Percentiles rank a stretch among this genome's conserved stretches.
phyloP scores from a whole-genome alignment of 1,140 invertebrate genomes.

The Sminthurides bifidus region DNA sequence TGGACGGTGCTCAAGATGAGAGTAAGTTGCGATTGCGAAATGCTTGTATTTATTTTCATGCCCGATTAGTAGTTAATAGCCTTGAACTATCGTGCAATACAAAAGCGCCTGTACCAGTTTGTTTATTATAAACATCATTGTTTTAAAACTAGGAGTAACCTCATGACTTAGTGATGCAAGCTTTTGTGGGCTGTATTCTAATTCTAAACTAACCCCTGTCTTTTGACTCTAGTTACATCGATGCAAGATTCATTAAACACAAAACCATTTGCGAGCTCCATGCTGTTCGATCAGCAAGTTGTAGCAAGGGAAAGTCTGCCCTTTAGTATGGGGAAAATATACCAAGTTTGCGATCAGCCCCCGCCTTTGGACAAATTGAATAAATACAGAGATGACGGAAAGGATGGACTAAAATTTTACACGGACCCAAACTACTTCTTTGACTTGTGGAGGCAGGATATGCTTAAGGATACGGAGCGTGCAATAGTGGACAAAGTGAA shows the following conservation, averaged over 20 bases:
- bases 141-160: background rate
- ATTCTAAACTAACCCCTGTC: background rate
- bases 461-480: constrained; percentile 90
- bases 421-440: constrained; percentile 99
- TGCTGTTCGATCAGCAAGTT: constrained; percentile 90
- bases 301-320: constrained; percentile 85
- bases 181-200: too few species aligned
- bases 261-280: constrained; percentile 91
- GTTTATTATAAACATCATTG: too few species aligned
- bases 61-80: too few species aligned
- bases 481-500: constrained; percentile 49
- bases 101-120: too few species aligned
- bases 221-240: constrained; percentile 54
- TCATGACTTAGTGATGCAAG: background rate
- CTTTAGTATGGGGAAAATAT: constrained; percentile 83
- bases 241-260: constrained; percentile 92
- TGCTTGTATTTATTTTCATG: background rate
- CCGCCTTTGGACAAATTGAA: constrained; percentile 92
- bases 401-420: constrained; percentile 95
- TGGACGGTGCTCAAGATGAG: constrained; percentile 92
- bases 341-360: constrained; percentile 79
- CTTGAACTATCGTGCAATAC: too few species aligned
- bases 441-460: constrained; percentile 92
- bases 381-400: constrained; percentile 77
- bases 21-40: constrained; percentile 44